These are phyloP conservation scores for Nomada flava DNA, from an alignment of 2,888 invertebrate species.

Conservation along the genomic window DNA sequence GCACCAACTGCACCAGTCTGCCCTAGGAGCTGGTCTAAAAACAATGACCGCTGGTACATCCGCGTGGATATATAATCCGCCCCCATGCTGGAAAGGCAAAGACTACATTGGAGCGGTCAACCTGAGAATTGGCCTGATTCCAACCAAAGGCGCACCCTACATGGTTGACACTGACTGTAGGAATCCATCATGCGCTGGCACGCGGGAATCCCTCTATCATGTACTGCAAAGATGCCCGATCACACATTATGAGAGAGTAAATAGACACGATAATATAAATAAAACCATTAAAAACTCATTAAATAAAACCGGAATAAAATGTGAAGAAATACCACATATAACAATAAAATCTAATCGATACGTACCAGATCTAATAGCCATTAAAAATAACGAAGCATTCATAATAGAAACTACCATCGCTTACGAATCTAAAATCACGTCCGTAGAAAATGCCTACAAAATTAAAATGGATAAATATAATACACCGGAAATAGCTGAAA, in stretches of 20 bases:
- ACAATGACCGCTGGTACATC: background rate
- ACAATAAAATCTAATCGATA: background rate
- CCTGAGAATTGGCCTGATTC: slow-evolving; percentile 3
- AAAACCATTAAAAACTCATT: background rate
- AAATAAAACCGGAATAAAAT: background rate
- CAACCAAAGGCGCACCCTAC: slow-evolving; percentile 12
- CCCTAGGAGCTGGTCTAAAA: background rate
- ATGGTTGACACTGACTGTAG: slow-evolving; percentile 5
- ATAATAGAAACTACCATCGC: slow-evolving; percentile 23
- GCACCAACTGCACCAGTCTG: background rate
- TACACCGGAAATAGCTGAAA: background rate
- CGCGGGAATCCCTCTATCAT: slow-evolving; percentile 5
- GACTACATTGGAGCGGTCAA: slow-evolving; percentile 21
- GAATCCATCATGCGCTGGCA: background rate
- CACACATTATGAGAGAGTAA: background rate
- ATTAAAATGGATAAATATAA: slow-evolving; percentile 4
- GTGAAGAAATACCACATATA: background rate
- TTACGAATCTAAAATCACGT: background rate
- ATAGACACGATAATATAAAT: slow-evolving; percentile 18
- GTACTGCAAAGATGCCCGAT: slow-evolving; percentile 12
- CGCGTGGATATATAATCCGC: slow-evolving; percentile 18
- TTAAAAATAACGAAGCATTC: background rate
- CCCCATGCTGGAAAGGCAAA: background rate
- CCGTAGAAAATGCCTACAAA: background rate
- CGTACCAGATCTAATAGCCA: background rate